Percentiles rank a stretch among this genome's conserved stretches.
Conservation (phyloP, 2,888 invertebrate species). For the Adela reaumurella region DNA sequence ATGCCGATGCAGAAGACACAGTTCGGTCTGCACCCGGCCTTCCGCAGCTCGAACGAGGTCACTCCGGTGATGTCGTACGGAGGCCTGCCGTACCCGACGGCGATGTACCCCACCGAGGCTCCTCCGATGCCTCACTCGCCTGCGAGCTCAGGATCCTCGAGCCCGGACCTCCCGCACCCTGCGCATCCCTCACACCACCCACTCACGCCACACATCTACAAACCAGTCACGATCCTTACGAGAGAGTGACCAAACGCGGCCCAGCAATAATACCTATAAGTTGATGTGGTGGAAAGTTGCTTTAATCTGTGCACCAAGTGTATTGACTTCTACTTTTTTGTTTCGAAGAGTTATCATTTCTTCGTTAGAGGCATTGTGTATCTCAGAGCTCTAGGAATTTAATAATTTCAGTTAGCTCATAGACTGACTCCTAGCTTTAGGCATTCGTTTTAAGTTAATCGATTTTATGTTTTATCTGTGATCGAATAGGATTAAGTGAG, state of each 20-base stretch:
- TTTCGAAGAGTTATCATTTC: too few species aligned
- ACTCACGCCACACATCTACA: slow-evolving; percentile 45
- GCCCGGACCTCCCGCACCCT: slow-evolving; percentile 30
- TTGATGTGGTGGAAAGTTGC: background rate
- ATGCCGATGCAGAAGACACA: slow-evolving; percentile 48
- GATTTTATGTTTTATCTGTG: background rate
- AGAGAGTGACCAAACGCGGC: slow-evolving; percentile 33
- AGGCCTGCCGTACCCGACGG: slow-evolving; percentile 36
- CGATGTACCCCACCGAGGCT: slow-evolving; percentile 37
- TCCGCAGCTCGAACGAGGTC: slow-evolving; percentile 33
- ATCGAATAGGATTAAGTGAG: background rate
- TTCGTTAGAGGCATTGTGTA: background rate
- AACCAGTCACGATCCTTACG: slow-evolving; percentile 56
- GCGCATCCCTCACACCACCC: slow-evolving; percentile 31
- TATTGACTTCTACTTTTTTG: background rate
- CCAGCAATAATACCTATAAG: slow-evolving; percentile 1
- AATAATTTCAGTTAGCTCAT: background rate
- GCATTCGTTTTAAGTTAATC: background rate
- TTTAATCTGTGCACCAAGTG: background rate
- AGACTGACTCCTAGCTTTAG: background rate
- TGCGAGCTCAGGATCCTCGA: slow-evolving; percentile 34
- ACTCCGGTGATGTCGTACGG: slow-evolving; percentile 33
- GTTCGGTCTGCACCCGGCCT: slow-evolving; percentile 51
- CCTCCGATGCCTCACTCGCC: slow-evolving; percentile 37
- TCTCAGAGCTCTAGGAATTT: background rate